Evolutionary conservation across 2,888 invertebrate species (phyloP).

Genomic region (Tubulanus polymorphus): DNA sequence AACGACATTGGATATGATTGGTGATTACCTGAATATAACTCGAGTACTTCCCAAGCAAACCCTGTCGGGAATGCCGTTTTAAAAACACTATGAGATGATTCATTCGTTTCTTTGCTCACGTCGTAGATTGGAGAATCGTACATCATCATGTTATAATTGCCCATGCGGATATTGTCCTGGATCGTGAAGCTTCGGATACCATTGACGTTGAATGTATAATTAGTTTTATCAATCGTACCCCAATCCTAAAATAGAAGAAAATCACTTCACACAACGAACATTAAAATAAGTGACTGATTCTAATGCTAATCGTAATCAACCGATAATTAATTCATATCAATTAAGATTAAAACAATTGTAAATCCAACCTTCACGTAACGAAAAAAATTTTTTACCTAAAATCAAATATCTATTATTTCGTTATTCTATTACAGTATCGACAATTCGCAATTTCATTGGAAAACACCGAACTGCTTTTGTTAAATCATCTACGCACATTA

Average conservation of each 20-base stretch:
- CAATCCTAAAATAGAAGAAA: conserved; percentile 21
- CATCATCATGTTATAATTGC: conserved; percentile 41
- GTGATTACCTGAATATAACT: conserved; percentile 26
- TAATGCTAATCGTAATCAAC: too few relatives aligned
- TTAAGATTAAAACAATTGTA: too few relatives aligned
- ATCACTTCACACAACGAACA: too few relatives aligned
- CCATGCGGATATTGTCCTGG: conserved; percentile 23
- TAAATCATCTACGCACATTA: too few relatives aligned
- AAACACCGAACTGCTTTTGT: too few relatives aligned
- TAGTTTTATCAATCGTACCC: conserved; percentile 18
- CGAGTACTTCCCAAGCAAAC: conserved; percentile 32
- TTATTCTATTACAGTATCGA: too few relatives aligned
- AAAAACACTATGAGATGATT: conserved; percentile 29
- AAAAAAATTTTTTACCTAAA: conserved; percentile 1
- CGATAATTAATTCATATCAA: too few relatives aligned
- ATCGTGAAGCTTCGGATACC: conserved; percentile 20
- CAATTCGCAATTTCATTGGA: too few relatives aligned
- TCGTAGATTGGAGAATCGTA: conserved; percentile 31
- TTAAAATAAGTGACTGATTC: too few relatives aligned
- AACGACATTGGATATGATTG: too few relatives aligned
- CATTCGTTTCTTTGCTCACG: conserved; percentile 21
- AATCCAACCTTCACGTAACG: too few relatives aligned
- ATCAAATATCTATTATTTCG: too few relatives aligned
- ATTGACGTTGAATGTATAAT: conserved; percentile 24
- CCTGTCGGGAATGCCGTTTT: conserved; percentile 23